These are phyloP conservation scores for Apis mellifera DNA, from an alignment of 1,140 invertebrate genomes.

Conservation along the genomic window Amel_HAv3.1 CM009942.2:7667001-7667500, in stretches of 20 bases:
- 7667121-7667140: constrained; percentile 68
- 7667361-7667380: too few species aligned
- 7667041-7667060: constrained; percentile 10
- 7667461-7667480: neutral
- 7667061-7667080: constrained; percentile 41
- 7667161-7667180: constrained; percentile 27
- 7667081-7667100: constrained; percentile 66
- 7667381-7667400: too few species aligned
- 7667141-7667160: constrained; percentile 61
- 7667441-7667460: neutral
- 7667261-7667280: neutral
- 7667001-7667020: constrained; percentile 36
- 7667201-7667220: neutral
- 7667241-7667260: neutral
- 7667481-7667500: neutral
- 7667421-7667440: neutral
- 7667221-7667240: neutral
- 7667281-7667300: neutral
- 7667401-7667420: neutral
- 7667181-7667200: constrained; percentile 1
- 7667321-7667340: neutral
- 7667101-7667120: constrained; percentile 67
- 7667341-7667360: too few species aligned
- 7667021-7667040: constrained; percentile 14
- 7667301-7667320: neutral